Percentiles rank a stretch among this genome's conserved stretches.
Evolutionary conservation across 2,797 vertebrate species (phyloP).

Genomic region (Helostoma temminkii): DNA sequence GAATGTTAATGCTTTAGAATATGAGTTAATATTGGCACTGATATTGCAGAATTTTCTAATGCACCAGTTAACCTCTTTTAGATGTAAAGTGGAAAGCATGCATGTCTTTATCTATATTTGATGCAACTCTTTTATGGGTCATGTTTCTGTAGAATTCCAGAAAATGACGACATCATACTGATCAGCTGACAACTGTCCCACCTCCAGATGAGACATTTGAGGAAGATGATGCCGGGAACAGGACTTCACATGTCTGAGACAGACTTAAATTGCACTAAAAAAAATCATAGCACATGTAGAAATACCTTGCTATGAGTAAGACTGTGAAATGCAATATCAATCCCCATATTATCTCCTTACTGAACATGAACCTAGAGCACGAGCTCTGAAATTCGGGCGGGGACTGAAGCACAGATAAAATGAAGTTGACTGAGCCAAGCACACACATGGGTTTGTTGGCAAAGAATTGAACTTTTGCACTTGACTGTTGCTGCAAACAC

Average conservation of each 20-base stretch:
- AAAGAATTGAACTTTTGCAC: constrained; percentile 25
- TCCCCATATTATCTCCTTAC: constrained; percentile 1
- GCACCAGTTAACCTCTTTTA: neutral
- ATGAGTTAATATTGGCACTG: neutral
- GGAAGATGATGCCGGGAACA: constrained; percentile 28
- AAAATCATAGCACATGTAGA: neutral
- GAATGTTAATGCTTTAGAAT: neutral
- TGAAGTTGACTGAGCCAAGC: constrained; percentile 36
- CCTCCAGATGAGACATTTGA: constrained; percentile 19
- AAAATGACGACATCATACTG: constrained; percentile 68
- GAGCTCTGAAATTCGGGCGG: neutral
- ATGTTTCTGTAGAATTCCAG: constrained; percentile 68
- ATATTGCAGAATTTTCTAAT: neutral
- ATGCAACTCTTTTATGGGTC: neutral
- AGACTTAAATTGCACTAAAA: constrained; percentile 1
- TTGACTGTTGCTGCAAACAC: constrained; percentile 11
- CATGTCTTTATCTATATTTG: neutral
- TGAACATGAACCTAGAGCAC: constrained; percentile 22
- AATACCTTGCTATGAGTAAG: neutral
- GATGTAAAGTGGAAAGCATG: neutral
- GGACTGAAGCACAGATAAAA: neutral
- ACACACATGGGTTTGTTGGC: constrained; percentile 4
- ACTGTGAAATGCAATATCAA: constrained; percentile 22
- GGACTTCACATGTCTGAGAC: constrained; percentile 15
- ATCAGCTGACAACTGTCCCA: constrained; percentile 65